These are phyloP conservation scores for Strix aluco DNA, from an alignment of 2,113 vertebrate genomes.

Conservation along the genomic window DNA sequence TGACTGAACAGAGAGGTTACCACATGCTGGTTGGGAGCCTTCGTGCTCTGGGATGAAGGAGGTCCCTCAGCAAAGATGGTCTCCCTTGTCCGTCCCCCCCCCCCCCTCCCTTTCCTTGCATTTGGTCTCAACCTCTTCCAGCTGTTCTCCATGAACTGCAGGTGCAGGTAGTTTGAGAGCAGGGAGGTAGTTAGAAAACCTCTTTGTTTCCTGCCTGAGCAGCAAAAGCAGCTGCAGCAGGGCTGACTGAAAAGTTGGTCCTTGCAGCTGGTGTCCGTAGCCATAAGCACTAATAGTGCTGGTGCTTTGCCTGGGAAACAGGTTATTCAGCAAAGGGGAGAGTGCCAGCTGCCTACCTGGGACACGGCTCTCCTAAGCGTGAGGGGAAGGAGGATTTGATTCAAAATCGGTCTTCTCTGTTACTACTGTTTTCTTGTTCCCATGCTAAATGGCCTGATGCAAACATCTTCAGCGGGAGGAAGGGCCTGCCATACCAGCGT, in stretches of 20 bases:
- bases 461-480: fast-evolving
- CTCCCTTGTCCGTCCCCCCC: neutral
- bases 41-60: neutral
- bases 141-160: neutral
- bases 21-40: neutral
- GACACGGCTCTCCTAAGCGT: fast-evolving
- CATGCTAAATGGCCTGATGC: neutral
- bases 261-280: neutral
- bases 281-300: fast-evolving
- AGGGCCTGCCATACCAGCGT: fast-evolving
- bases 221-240: neutral
- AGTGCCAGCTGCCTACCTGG: fast-evolving
- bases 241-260: neutral
- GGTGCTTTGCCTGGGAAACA: too few species aligned
- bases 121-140: neutral
- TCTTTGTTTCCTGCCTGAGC: neutral
- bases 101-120: fast-evolving
- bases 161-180: neutral
- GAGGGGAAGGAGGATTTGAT: neutral
- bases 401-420: neutral
- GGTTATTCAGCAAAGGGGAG: neutral
- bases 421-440: neutral
- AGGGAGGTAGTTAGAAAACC: neutral
- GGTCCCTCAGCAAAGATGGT: neutral
- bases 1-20: neutral